Evolutionary conservation across 2,888 invertebrate species (phyloP).

Genomic region (Drosophila pegasa): DNA sequence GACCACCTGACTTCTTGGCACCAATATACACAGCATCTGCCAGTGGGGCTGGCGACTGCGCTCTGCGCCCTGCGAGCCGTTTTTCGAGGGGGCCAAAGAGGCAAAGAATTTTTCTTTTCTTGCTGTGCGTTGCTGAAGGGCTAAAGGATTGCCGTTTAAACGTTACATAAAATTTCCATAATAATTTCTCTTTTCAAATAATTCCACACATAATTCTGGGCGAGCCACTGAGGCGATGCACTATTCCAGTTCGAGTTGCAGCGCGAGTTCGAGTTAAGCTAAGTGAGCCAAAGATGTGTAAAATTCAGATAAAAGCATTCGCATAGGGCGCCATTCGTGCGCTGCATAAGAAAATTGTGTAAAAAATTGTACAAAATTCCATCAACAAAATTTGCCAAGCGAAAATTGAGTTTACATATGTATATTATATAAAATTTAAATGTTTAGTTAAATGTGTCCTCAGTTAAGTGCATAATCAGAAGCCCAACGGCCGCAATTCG

Average conservation of each 20-base stretch:
- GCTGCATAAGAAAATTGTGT: constrained; percentile 25
- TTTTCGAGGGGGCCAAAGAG: constrained; percentile 16
- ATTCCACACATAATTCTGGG: constrained; percentile 21
- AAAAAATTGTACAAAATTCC: constrained; percentile 22
- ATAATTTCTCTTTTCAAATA: constrained; percentile 10
- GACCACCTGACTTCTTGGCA: constrained; percentile 38
- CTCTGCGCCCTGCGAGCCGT: constrained; percentile 17
- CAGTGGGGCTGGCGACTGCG: constrained; percentile 48
- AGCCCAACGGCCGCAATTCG: constrained; percentile 28
- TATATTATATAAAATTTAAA: constrained; percentile 3
- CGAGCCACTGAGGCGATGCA: constrained; percentile 26
- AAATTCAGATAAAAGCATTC: constrained; percentile 41
- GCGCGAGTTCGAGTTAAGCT: constrained; percentile 36
- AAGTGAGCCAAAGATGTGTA: constrained; percentile 70
- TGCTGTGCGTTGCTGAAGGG: constrained; percentile 50
- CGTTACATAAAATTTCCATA: constrained; percentile 66
- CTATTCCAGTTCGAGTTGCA: constrained; percentile 9
- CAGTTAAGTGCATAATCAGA: constrained; percentile 29
- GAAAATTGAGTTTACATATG: constrained; percentile 14
- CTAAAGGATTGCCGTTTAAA: constrained; percentile 46
- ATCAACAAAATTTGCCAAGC: constrained; percentile 12
- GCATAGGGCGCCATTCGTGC: constrained; percentile 54
- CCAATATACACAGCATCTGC: constrained; percentile 65
- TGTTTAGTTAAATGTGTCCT: constrained; percentile 32
- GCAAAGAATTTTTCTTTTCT: constrained; percentile 67